These are phyloP conservation scores for Scleropages formosus DNA, from an alignment of 2,797 vertebrate species.

Conservation along the genomic window DNA sequence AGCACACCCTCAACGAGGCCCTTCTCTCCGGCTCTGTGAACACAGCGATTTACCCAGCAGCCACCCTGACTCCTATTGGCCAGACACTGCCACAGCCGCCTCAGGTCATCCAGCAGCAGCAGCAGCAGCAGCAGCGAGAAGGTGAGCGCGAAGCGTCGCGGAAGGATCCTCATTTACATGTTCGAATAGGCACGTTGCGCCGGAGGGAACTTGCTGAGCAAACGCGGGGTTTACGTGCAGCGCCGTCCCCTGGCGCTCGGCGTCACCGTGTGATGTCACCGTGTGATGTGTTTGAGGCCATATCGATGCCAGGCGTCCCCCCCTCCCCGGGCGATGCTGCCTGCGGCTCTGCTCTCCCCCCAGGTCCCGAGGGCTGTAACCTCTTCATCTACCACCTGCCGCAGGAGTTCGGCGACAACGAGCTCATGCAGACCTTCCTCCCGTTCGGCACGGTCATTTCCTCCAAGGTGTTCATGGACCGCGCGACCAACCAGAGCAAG, in stretches of 20 bases:
- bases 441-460: slow-evolving; percentile 85
- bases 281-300: no score
- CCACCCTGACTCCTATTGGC: slow-evolving; percentile 91
- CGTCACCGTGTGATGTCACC: no score
- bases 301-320: no score
- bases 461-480: slow-evolving; percentile 87
- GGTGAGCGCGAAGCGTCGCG: slow-evolving; percentile 82
- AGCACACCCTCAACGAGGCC: background rate
- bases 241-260: no score
- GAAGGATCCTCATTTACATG: no score
- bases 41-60: slow-evolving; percentile 89
- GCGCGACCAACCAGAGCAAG: slow-evolving; percentile 88
- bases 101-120: slow-evolving; percentile 94
- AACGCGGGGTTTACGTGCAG: no score
- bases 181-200: no score
- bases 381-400: slow-evolving; percentile 90
- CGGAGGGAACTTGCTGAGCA: no score
- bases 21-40: slow-evolving; percentile 40
- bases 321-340: no score
- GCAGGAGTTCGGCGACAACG: slow-evolving; percentile 85
- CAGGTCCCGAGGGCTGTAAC: slow-evolving; percentile 86
- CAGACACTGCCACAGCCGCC: slow-evolving; percentile 90
- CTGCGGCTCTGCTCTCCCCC: slow-evolving; percentile 47
- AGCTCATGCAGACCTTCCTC: slow-evolving; percentile 86
- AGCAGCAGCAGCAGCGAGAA: slow-evolving; percentile 96